These are phyloP conservation scores for Protophormia terraenovae DNA, from an alignment of 2,888 invertebrate genomes.

Conservation along the genomic window DNA sequence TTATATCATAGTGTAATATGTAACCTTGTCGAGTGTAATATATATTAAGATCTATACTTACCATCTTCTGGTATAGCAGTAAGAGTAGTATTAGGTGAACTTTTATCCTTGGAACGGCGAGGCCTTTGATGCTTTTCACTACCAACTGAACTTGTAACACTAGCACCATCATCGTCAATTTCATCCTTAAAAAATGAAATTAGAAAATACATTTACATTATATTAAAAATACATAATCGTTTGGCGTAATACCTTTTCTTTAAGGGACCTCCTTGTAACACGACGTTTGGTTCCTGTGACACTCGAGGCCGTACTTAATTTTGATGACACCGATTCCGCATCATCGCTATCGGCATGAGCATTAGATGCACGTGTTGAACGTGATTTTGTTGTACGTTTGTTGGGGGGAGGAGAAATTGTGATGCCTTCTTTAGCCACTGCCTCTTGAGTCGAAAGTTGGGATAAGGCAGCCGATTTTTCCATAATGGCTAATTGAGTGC, in stretches of 20 bases:
- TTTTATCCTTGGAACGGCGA: slow-evolving; percentile 69
- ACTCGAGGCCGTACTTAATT: slow-evolving; percentile 69
- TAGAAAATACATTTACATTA: background rate
- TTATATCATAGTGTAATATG: too few relatives aligned
- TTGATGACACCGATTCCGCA: slow-evolving; percentile 72
- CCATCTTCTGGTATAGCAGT: slow-evolving; percentile 72
- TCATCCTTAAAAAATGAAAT: slow-evolving; percentile 67
- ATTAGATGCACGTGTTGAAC: slow-evolving; percentile 60
- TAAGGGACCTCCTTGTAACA: slow-evolving; percentile 70
- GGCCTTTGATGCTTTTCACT: slow-evolving; percentile 63
- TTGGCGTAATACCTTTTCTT: slow-evolving; percentile 67
- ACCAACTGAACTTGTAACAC: slow-evolving; percentile 71
- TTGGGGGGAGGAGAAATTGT: slow-evolving; percentile 39
- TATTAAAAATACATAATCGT: background rate
- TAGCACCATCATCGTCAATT: slow-evolving; percentile 69
- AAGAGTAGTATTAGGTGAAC: slow-evolving; percentile 68
- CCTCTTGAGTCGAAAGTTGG: slow-evolving; percentile 2
- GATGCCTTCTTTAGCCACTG: background rate
- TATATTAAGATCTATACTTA: too few relatives aligned
- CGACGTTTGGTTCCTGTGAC: slow-evolving; percentile 59
- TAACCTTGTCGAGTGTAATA: too few relatives aligned
- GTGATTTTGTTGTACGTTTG: slow-evolving; percentile 63
- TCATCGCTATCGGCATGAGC: slow-evolving; percentile 71
- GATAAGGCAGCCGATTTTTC: slow-evolving; percentile 70
- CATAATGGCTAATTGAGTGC: slow-evolving; percentile 73